Conservation (phyloP, 2,113 vertebrate species). For the Apodemus sylvaticus region DNA sequence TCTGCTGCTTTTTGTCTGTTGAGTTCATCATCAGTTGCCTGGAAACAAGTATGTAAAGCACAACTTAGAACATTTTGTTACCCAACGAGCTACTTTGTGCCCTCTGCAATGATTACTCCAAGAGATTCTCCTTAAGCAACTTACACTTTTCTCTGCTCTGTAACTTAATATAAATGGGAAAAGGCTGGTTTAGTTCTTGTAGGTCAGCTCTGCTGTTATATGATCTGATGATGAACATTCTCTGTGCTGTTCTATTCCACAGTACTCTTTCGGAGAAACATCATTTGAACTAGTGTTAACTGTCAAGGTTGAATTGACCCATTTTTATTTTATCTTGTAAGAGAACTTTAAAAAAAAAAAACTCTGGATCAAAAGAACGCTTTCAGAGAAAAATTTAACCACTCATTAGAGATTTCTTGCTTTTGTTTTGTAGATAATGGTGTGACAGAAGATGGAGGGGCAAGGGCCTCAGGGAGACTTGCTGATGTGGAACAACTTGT, state of each 20-base stretch:
- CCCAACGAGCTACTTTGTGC: neutral
- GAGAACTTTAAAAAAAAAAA: neutral
- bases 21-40: neutral
- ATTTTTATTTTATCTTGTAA: neutral
- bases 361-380: neutral
- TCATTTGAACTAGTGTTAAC: neutral
- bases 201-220: neutral
- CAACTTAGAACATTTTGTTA: neutral
- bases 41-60: neutral
- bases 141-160: neutral
- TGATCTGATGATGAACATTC: too few species aligned
- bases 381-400: neutral
- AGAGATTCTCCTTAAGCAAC: neutral
- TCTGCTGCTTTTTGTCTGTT: neutral
- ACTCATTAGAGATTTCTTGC: neutral
- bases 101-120: neutral
- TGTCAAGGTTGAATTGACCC: neutral
- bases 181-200: neutral
- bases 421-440: slow-evolving; percentile 81
- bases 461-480: slow-evolving; percentile 62
- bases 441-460: slow-evolving; percentile 82
- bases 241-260: neutral
- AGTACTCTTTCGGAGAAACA: neutral
- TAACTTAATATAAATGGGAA: neutral
- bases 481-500: slow-evolving; percentile 85